Percentiles rank a stretch among this genome's conserved stretches.
These are phyloP conservation scores for Mesocentrotus franciscanus DNA, from an alignment of 53 echinoderm and acorn worm genomes.

Conservation along the genomic window DNA sequence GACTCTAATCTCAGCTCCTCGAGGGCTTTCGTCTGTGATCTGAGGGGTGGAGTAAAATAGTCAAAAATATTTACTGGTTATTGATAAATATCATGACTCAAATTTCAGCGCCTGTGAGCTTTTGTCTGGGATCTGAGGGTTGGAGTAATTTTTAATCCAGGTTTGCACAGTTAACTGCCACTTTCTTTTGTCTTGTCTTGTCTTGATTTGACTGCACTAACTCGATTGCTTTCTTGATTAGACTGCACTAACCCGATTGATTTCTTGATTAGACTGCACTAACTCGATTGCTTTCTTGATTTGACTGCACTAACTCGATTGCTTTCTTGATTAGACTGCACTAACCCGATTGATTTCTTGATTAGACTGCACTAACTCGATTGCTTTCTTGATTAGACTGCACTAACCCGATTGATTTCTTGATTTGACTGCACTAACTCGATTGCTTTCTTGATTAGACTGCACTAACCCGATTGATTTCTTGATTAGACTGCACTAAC, in stretches of 20 bases:
- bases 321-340: conserved; percentile 71
- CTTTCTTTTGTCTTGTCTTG: no score
- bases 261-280: background rate
- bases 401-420: conserved; percentile 54
- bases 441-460: conserved; percentile 68
- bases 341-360: conserved; percentile 55
- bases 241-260: no score
- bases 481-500: conserved; percentile 68
- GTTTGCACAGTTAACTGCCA: no score
- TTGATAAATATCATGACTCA: no score
- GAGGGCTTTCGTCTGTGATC: conserved; percentile 84
- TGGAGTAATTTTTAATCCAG: no score
- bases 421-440: conserved; percentile 63
- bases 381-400: conserved; percentile 70
- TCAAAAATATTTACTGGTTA: no score
- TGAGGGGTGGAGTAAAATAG: background rate
- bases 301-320: conserved; percentile 31
- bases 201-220: no score
- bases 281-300: conserved; percentile 64
- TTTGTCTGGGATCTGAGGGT: no score
- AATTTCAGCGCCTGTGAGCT: no score
- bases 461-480: conserved; percentile 47
- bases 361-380: conserved; percentile 62
- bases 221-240: no score
- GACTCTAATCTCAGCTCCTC: conserved; percentile 84